Evolutionary conservation across 2,113 vertebrate genomes (phyloP), one percentile per base, ranked within the genome.

Genomic region (Sinocyclocheilus maitianheensis): DNA sequence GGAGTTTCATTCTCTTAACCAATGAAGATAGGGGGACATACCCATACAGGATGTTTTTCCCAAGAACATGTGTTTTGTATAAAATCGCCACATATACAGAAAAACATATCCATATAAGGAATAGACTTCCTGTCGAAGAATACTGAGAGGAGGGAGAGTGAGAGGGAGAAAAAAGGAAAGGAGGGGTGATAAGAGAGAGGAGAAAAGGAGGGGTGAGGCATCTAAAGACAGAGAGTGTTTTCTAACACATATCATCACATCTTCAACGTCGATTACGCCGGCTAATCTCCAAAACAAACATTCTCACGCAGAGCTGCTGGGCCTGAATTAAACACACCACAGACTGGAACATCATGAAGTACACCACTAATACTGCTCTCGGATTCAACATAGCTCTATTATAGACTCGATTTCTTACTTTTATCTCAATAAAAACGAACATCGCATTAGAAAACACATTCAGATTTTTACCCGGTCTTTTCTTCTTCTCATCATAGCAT

Each of bases 211-310:
- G 26, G 26, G 26, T 26, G 26, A 26, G 26, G 26, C 26, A 26
- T 26, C 26, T 26, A 26, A 26, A 26, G 26, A 26, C 26, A 26
- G 26, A 26, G 26, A 26, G 26, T 26, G 26, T 26, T 26, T 26
- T 26, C 26, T 26, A 26, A 26, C 26, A 75, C 72, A 75, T 24
- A 43, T 43, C 8, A 46, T 24, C 22, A 24, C 72, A 75, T 75
- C 72, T 75, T 24, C 37, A 46, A 1, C 24, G 20, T n/a, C 5
- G 72, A 48, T 24, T 14, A 75, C 1, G 2, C 12, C 2, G 11
- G 43, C 43, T 75, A 48, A 75, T 75, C 72, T 75, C 72, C 7
- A 48, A n/a, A 26, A 48, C 72, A 75, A 75, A 75, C 72, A 75
- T 48, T 14, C 43, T n/a, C 72, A 22, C 2, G 18, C 34, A 40